These are phyloP conservation scores for Mola mola DNA, from an alignment of 2,113 vertebrate species.

Conservation along the genomic window DNA sequence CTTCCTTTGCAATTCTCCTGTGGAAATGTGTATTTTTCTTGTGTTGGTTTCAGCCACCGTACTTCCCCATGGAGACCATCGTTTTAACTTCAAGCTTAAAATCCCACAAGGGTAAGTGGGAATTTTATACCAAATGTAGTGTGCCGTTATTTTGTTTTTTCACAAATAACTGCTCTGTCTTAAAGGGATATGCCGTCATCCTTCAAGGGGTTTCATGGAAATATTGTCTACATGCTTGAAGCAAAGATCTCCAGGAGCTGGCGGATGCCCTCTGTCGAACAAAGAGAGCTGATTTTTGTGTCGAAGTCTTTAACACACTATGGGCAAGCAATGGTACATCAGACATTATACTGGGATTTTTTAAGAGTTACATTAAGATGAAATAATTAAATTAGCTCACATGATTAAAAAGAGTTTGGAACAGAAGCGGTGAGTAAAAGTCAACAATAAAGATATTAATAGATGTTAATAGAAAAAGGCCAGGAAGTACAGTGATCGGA, in stretches of 20 bases:
- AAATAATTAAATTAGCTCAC: neutral
- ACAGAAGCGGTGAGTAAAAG: too few relatives aligned
- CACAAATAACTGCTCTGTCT: neutral
- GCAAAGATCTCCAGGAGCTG: constrained; percentile 68
- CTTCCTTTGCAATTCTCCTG: too few relatives aligned
- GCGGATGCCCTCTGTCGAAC: constrained; percentile 6
- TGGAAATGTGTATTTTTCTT: neutral
- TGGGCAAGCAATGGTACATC: constrained; percentile 22
- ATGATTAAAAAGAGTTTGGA: too few relatives aligned
- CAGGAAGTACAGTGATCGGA: too few relatives aligned
- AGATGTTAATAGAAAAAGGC: too few relatives aligned
- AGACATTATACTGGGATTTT: neutral
- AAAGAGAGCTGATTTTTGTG: constrained; percentile 48
- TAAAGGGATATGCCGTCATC: constrained; percentile 72
- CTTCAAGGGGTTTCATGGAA: constrained; percentile 55
- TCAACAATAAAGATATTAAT: too few relatives aligned
- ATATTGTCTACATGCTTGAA: constrained; percentile 61
- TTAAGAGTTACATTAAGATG: too few relatives aligned
- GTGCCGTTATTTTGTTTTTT: neutral
- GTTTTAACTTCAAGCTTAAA: constrained; percentile 62
- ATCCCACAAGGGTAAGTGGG: constrained; percentile 68
- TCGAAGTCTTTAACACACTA: constrained; percentile 1
- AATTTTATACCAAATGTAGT: neutral
- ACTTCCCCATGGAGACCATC: constrained; percentile 58
- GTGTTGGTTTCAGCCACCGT: constrained; percentile 40